Percentiles rank a stretch among this genome's conserved stretches.
phyloP scores from a whole-genome alignment of 2,797 vertebrate species.

The Lacerta agilis region DNA sequence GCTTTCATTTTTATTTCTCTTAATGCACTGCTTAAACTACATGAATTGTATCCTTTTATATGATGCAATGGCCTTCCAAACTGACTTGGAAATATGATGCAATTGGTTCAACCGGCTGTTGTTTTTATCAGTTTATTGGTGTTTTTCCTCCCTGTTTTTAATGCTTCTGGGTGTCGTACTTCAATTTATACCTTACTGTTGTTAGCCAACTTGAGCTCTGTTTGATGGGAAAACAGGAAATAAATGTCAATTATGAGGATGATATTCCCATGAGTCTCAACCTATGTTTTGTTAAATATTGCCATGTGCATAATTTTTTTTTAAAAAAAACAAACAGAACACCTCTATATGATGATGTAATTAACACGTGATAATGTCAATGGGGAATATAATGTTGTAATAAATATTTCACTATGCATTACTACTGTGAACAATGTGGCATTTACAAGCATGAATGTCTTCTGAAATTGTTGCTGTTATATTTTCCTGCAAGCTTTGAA shows the following conservation, averaged over 20 bases:
- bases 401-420: not conserved
- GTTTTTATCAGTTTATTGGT: not conserved
- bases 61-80: not conserved
- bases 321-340: no score
- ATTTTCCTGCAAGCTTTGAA: not conserved
- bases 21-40: not conserved
- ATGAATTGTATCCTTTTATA: not conserved
- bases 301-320: not conserved
- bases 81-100: not conserved
- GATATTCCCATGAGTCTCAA: not conserved
- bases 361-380: slow-evolving; percentile 7
- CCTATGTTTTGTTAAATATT: not conserved
- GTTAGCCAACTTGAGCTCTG: not conserved
- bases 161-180: not conserved
- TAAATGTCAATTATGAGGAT: not conserved
- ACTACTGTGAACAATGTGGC: not conserved
- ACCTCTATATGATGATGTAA: not conserved
- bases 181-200: not conserved
- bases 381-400: not conserved
- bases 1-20: not conserved
- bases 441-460: not conserved
- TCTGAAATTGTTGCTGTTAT: not conserved
- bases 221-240: not conserved
- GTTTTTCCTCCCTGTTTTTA: not conserved
- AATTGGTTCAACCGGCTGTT: not conserved